A percentile compares a stretch with the other conserved stretches of the same genome.
Evolutionary conservation across 2,113 vertebrate genomes (phyloP).

Genomic region (Coreoperca whiteheadi): DNA sequence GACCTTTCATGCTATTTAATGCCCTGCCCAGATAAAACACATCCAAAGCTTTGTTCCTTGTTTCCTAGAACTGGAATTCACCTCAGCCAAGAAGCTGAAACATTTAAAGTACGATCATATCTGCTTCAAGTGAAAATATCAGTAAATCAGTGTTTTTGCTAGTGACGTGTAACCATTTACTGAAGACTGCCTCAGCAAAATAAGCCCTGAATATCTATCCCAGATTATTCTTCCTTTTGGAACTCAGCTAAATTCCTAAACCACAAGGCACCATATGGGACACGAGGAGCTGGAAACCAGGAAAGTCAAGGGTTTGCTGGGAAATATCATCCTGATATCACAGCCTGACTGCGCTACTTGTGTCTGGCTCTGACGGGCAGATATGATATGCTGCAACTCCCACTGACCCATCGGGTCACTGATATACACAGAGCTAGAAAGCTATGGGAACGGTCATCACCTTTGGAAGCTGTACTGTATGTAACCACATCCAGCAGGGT

Average conservation of each 20-base stretch:
- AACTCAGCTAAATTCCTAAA: neutral
- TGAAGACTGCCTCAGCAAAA: neutral
- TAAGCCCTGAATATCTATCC: neutral
- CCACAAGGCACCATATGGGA: neutral
- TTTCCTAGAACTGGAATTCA: neutral
- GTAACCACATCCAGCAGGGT: slow-evolving; percentile 40
- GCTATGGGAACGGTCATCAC: slow-evolving; percentile 62
- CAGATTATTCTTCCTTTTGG: slow-evolving; percentile 1
- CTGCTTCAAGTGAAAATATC: neutral
- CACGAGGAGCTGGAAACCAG: neutral
- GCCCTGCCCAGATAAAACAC: neutral
- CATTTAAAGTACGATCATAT: neutral
- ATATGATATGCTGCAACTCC: neutral
- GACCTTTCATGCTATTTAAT: slow-evolving; percentile 1
- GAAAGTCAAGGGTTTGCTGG: neutral
- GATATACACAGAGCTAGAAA: slow-evolving; percentile 8
- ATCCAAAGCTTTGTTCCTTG: neutral
- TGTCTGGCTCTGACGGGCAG: slow-evolving; percentile 3
- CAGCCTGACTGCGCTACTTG: neutral
- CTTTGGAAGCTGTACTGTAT: slow-evolving; percentile 24
- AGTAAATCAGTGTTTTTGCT: neutral
- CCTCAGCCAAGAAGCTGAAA: neutral
- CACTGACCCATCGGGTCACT: neutral
- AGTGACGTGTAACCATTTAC: neutral
- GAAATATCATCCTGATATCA: slow-evolving; percentile 12